Evolutionary conservation across 2,113 vertebrate species (phyloP).

Genomic region (Peromyscus maniculatus): DNA sequence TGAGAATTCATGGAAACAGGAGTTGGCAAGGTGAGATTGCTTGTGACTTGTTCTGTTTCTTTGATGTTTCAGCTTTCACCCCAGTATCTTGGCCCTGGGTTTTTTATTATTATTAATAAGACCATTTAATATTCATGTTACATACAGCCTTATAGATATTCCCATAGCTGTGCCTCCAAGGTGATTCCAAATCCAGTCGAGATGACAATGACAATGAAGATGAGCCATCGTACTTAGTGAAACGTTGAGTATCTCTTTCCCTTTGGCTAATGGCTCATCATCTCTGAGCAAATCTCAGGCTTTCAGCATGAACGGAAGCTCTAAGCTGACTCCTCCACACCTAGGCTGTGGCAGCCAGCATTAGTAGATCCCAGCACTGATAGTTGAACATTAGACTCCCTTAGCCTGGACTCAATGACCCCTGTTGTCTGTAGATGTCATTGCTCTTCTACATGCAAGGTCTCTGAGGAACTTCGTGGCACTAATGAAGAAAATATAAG

Average conservation of each 20-base stretch:
- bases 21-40: too few relatives aligned
- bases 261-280: background rate
- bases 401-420: background rate
- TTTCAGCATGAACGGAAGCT: background rate
- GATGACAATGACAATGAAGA: background rate
- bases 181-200: background rate
- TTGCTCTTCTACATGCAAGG: background rate
- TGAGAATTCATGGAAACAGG: too few relatives aligned
- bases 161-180: background rate
- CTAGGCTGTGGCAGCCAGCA: background rate
- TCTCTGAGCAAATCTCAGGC: background rate
- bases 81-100: too few relatives aligned
- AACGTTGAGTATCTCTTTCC: constrained; percentile 1
- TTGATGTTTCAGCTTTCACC: too few relatives aligned
- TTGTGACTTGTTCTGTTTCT: too few relatives aligned
- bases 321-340: background rate
- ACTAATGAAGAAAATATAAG: background rate
- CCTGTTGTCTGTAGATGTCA: accelerated
- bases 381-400: background rate
- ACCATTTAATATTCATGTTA: too few relatives aligned
- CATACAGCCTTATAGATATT: background rate
- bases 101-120: too few relatives aligned
- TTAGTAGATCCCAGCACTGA: background rate
- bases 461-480: background rate
- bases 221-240: background rate